Percentiles rank a stretch among this genome's conserved stretches.
Conservation (phyloP, 2,113 vertebrate genomes). For the Circaetus cinerascens region DNA sequence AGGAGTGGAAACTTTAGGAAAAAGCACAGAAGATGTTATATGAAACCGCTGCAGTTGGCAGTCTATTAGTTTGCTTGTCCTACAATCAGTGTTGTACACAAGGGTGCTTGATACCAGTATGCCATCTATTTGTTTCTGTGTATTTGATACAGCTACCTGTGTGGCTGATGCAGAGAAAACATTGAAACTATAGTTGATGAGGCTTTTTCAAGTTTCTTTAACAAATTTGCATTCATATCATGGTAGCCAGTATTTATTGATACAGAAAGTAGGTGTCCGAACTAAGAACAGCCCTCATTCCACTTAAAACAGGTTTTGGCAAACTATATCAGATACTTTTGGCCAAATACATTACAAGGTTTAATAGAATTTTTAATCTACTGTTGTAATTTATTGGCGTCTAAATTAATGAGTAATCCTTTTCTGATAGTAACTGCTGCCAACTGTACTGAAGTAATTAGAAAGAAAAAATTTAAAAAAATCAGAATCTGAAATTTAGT, state of each 20-base stretch:
- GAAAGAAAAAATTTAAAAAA: background rate
- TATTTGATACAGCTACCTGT: background rate
- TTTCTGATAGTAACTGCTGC: slow-evolving; percentile 18
- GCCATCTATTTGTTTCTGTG: background rate
- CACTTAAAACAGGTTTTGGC: slow-evolving; percentile 9
- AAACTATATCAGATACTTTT: background rate
- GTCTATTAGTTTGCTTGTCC: background rate
- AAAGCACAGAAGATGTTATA: background rate
- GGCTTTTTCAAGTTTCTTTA: background rate
- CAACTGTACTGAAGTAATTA: slow-evolving; percentile 42
- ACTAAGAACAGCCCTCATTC: background rate
- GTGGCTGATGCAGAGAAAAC: background rate
- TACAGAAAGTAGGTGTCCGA: background rate
- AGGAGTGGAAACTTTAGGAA: background rate
- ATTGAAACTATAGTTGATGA: background rate
- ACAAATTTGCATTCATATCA: background rate
- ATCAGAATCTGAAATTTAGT: slow-evolving; percentile 3
- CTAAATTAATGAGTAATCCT: slow-evolving; percentile 12
- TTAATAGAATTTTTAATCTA: slow-evolving; percentile 31
- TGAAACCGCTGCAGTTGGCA: background rate
- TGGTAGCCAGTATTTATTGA: background rate
- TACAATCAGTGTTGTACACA: background rate
- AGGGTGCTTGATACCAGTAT: background rate
- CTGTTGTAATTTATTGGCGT: slow-evolving; percentile 8
- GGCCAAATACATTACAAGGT: background rate